Conservation (phyloP, 2,113 vertebrate species). For the Gila orcuttii region DNA sequence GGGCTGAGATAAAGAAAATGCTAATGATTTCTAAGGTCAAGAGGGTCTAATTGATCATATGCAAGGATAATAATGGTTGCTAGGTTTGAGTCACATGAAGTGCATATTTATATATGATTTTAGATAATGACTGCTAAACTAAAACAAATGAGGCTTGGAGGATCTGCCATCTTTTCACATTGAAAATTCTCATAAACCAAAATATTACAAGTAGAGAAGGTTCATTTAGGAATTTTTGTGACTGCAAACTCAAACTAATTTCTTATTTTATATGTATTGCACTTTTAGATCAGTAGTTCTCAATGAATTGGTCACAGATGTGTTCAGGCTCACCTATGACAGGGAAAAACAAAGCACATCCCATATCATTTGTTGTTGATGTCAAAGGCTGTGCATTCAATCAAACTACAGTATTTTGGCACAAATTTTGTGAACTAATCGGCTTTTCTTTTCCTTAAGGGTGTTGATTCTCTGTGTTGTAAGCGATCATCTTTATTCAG, state of each 20-base stretch:
- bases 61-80: neutral
- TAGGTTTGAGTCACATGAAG: neutral
- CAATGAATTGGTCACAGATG: neutral
- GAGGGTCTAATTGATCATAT: neutral
- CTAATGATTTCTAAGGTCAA: conserved; percentile 5
- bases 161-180: neutral
- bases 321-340: neutral
- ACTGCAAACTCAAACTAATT: neutral
- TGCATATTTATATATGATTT: neutral
- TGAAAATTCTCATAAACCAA: neutral
- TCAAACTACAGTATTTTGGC: neutral
- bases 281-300: neutral
- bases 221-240: neutral
- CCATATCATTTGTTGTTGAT: neutral
- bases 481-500: neutral
- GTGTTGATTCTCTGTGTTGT: too few relatives aligned
- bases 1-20: neutral
- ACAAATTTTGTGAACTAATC: neutral
- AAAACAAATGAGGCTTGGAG: neutral
- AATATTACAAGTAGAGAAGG: neutral
- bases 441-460: neutral
- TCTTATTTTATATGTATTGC: neutral
- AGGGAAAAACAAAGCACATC: neutral
- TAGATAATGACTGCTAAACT: neutral
- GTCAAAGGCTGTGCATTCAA: neutral